phyloP scores from a whole-genome alignment of 92 coral and sea anemone genomes.

The Galaxea fascicularis region DNA sequence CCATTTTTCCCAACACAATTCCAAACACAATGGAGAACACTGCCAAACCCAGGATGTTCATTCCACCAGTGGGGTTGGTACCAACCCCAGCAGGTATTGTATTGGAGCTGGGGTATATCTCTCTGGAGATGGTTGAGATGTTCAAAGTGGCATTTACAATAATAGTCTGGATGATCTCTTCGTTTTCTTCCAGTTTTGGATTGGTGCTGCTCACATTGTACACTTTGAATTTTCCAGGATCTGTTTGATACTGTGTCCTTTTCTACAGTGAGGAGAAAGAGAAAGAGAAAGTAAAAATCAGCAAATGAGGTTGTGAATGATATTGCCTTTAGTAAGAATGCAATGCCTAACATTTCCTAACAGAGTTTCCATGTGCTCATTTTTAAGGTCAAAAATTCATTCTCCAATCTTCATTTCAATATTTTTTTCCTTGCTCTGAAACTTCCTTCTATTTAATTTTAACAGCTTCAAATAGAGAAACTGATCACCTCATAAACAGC shows the following conservation, averaged over 20 bases:
- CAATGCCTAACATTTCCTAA: background rate
- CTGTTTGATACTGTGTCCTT: constrained; percentile 55
- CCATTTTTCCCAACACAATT: constrained; percentile 77
- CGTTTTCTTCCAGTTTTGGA: constrained; percentile 42
- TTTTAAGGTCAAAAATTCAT: no score
- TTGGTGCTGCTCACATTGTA: constrained; percentile 52
- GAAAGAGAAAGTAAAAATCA: background rate
- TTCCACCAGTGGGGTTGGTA: constrained; percentile 72
- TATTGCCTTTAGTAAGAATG: background rate
- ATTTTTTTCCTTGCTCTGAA: no score
- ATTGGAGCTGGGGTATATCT: constrained; percentile 64
- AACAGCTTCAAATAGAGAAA: no score
- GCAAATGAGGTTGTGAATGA: background rate
- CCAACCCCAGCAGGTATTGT: constrained; percentile 68
- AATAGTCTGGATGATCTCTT: constrained; percentile 43
- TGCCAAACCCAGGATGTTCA: constrained; percentile 85
- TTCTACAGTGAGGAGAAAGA: constrained; percentile 31
- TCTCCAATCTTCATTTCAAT: no score
- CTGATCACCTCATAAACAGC: no score
- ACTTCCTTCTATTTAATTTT: no score
- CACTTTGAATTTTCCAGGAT: constrained; percentile 54
- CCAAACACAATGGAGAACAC: constrained; percentile 84
- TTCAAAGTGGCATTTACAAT: constrained; percentile 57
- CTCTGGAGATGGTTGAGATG: constrained; percentile 64
- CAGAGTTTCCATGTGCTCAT: no score